Evolutionary conservation across 2,888 invertebrate species (phyloP), one percentile per base, ranked within the genome.

Genomic region (Thyatira batis): DNA sequence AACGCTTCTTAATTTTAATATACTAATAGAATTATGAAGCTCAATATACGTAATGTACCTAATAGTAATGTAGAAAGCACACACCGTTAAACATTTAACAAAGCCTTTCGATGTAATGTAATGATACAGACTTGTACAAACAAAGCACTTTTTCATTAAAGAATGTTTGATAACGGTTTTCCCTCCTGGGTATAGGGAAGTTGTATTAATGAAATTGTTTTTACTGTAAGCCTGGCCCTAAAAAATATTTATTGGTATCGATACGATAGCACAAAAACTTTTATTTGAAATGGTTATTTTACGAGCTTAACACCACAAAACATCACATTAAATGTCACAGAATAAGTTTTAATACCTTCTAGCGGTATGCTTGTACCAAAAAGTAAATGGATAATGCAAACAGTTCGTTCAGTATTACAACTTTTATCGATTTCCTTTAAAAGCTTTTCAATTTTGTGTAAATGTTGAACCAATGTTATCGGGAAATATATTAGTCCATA

Each of bases 371-470:
- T 6, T 17, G 2, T 8, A 39, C 11, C 17, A 8, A 17, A 17
- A 39, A 39, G 17, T 39, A 39, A 39, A 39, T 17, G 39, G 1
- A 13, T 39, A 39, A 39, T 39, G n/a, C 39, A 8, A 39, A 33
- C n/a, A 33, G 2, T 33, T 3, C 33, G 13, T 33, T 33, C 33
- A 11, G 13, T 33, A 23, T 48, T 52, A 52, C 43, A 28, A 44
- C 30, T 43, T 20, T n/a, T 48, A 57, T 50, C 52, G 50, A 58
- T 54, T 54, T 54, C 45, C 52, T 49, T 52, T 50, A 51, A 57
- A 52, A 50, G 53, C 56, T 43, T 56, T 51, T 44, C 39, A 33
- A 45, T 55, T 64, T 64, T 52, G 52, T 55, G 56, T 59, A 58
- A 53, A 58, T 57, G 54, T 56, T 60, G 58, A 56, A 50, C 49